Percentiles rank a stretch among this genome's conserved stretches.
These are phyloP conservation scores for Atethmia centrago DNA, from an alignment of 2,888 invertebrate species.

Conservation along the genomic window DNA sequence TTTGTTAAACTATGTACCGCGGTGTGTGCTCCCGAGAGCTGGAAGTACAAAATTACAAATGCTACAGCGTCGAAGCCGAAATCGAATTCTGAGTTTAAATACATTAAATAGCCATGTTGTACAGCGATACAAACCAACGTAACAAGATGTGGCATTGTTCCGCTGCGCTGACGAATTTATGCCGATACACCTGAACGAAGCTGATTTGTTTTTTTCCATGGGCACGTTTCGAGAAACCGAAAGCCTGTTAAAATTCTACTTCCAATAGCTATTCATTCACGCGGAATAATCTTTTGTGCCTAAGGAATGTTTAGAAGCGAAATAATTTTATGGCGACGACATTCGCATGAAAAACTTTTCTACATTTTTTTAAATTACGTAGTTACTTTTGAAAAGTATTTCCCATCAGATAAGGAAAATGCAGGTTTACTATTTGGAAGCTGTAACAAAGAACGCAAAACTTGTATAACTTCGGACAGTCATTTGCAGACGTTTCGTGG, in stretches of 20 bases:
- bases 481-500: slow-evolving; percentile 73
- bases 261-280: slow-evolving; percentile 68
- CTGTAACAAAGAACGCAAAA: slow-evolving; percentile 71
- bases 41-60: slow-evolving; percentile 45
- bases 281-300: slow-evolving; percentile 69
- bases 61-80: slow-evolving; percentile 29
- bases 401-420: slow-evolving; percentile 68
- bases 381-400: slow-evolving; percentile 66
- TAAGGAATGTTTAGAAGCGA: slow-evolving; percentile 67
- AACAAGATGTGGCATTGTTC: slow-evolving; percentile 36
- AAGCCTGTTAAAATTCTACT: slow-evolving; percentile 65
- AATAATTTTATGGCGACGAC: slow-evolving; percentile 62
- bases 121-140: slow-evolving; percentile 37
- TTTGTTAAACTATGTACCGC: slow-evolving; percentile 52
- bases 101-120: slow-evolving; percentile 36
- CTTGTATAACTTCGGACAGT: slow-evolving; percentile 70
- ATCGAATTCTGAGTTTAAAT: slow-evolving; percentile 52
- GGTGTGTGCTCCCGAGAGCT: slow-evolving; percentile 34
- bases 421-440: slow-evolving; percentile 70
- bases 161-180: slow-evolving; percentile 52
- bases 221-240: slow-evolving; percentile 50
- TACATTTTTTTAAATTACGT: slow-evolving; percentile 63
- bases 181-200: slow-evolving; percentile 48
- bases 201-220: slow-evolving; percentile 51
- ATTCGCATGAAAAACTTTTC: slow-evolving; percentile 67